Evolutionary conservation across 2,113 vertebrate genomes (phyloP), one percentile per base, ranked within the genome.

Genomic region (Cygnus atratus): DNA sequence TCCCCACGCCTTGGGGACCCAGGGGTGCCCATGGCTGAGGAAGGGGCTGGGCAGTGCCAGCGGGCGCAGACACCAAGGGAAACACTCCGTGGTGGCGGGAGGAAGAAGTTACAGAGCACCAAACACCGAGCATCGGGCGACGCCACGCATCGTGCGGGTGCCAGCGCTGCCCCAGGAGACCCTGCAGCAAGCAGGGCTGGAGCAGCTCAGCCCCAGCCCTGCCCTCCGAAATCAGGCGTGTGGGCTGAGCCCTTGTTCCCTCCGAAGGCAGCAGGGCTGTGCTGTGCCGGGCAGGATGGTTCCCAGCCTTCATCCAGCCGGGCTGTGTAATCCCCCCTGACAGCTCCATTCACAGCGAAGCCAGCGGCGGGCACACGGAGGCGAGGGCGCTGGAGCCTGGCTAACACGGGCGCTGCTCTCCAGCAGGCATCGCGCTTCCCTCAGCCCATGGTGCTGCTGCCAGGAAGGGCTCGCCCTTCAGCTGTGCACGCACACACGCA

Each of bases 271-370:
- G 75, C 14, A 63, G 70, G 68, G 33, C 55, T 59, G 87, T 84
- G 82, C 73, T 0, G 0, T 25, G 48, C 84, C 4, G 9, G 62
- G 59, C 59, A 74, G 82, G 82, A 75, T 43, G 58, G 74, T 82
- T 33, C 57, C 73, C 22, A 3, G 70, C 62, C 89, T 94, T 90
- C 90, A 94, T 73, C 88, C 78, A 92, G 83, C 59, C 18, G 0
- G 77, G 78, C 95, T 96, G 94, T 91, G 88, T 96, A 97, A 97
- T 97, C 95, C 93, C 84, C 88, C 94, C 74, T 97, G 97, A 97
- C 96, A 97, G 92, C 29, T 97, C 96, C 96, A 96, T 95, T 92
- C 96, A 92, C 90, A 95, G 75, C 4, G 0, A 91, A 96, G 94
- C 95, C 39, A 3, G 76, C 2, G 1, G 84, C 12, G 2, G 93